A percentile compares a stretch with the other conserved stretches of the same genome.
Evolutionary conservation across 2,113 vertebrate genomes (phyloP).

Genomic region (Gavialis gangeticus): DNA sequence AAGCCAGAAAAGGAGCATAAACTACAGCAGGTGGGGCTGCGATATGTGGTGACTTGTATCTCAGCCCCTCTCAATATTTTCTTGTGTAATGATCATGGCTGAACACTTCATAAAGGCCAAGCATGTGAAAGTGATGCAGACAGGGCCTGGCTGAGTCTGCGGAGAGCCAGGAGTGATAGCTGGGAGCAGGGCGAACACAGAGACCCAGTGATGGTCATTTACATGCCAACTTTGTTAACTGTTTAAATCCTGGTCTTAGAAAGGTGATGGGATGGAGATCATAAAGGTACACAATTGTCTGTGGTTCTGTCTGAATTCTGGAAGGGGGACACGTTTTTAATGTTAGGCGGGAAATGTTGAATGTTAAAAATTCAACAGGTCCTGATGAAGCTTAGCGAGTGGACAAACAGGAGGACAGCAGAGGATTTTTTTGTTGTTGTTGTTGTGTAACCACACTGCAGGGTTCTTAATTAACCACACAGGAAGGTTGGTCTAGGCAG

Average conservation of each 20-base stretch:
- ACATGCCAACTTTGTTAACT: not conserved
- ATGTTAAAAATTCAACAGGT: not conserved
- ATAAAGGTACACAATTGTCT: not conserved
- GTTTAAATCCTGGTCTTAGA: not conserved
- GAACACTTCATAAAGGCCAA: not conserved
- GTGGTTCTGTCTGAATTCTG: too few species aligned
- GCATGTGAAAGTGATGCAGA: not conserved
- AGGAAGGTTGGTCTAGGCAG: not conserved
- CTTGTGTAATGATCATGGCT: not conserved
- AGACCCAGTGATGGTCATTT: not conserved
- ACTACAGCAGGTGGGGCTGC: not conserved
- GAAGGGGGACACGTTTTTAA: too few species aligned
- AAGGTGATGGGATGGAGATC: fast-evolving
- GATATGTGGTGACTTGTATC: not conserved
- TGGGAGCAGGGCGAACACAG: too few species aligned
- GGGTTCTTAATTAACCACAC: not conserved
- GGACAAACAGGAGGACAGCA: not conserved
- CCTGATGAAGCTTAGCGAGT: fast-evolving
- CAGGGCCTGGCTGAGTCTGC: not conserved
- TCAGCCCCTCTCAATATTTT: not conserved
- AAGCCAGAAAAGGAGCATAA: not conserved
- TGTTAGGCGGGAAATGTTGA: too few species aligned
- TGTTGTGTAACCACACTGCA: fast-evolving
- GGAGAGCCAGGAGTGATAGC: not conserved
- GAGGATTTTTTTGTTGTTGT: not conserved